phyloP scores from a whole-genome alignment of 2,797 vertebrate species.

The Petrocephalus sullivani region DNA sequence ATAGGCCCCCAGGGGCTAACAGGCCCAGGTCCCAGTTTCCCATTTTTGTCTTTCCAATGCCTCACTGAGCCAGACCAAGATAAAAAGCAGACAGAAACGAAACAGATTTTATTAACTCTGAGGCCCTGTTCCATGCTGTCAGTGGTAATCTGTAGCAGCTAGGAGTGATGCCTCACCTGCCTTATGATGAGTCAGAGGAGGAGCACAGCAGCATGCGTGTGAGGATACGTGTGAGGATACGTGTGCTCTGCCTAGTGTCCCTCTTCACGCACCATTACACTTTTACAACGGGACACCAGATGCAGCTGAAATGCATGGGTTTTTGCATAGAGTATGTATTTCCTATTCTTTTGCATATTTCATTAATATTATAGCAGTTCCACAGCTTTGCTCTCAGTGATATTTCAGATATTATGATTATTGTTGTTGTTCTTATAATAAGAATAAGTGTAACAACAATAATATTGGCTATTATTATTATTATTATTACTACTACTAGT shows the following conservation, averaged over 20 bases:
- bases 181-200: neutral
- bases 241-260: neutral
- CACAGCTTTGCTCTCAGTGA: neutral
- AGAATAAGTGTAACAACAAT: no score
- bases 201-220: neutral
- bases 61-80: neutral
- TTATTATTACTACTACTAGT: no score
- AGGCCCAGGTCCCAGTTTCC: neutral
- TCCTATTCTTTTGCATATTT: neutral
- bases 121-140: neutral
- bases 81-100: neutral
- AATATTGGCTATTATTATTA: no score
- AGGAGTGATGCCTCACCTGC: neutral
- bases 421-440: no score
- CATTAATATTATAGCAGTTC: neutral
- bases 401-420: neutral
- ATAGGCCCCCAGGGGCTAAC: neutral
- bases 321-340: neutral
- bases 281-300: neutral
- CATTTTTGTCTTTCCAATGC: neutral
- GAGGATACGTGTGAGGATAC: neutral
- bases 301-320: neutral
- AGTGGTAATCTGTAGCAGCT: neutral
- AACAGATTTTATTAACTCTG: neutral
- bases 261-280: neutral